Conservation (phyloP, 2,797 vertebrate genomes). For the Ptychadena robeensis region DNA sequence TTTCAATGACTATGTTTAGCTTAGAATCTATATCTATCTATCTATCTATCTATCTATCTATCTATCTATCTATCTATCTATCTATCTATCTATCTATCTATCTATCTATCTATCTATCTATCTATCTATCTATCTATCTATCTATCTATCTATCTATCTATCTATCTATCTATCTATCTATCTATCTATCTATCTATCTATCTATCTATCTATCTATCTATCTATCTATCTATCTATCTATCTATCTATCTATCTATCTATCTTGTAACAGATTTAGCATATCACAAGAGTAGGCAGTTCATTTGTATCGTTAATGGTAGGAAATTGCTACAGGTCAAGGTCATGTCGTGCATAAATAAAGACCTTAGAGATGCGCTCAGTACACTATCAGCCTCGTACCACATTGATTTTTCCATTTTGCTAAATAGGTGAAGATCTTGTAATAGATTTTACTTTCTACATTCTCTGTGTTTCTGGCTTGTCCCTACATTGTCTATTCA, state of each 20-base stretch:
- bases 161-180: too few species aligned
- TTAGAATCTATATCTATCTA: too few species aligned
- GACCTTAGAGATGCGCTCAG: conserved; percentile 63
- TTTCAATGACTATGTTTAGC: too few species aligned
- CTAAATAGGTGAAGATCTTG: conserved; percentile 62
- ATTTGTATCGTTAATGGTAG: conserved; percentile 66
- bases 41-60: too few species aligned
- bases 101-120: conserved; percentile 10
- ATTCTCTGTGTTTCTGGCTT: conserved; percentile 63
- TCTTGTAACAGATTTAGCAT: conserved; percentile 55
- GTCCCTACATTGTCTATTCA: background rate
- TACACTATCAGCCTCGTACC: conserved; percentile 62
- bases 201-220: conserved; percentile 1
- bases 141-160: too few species aligned
- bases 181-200: too few species aligned
- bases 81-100: too few species aligned
- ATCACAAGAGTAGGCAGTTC: conserved; percentile 49
- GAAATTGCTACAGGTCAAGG: conserved; percentile 68
- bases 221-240: conserved; percentile 3
- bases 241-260: conserved; percentile 61
- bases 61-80: too few species aligned
- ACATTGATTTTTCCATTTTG: conserved; percentile 68
- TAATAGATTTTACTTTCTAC: conserved; percentile 67
- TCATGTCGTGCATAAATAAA: conserved; percentile 65
- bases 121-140: background rate